Evolutionary conservation across 1,140 invertebrate species (phyloP).

Genomic region (Epicauta chinensis): DNA sequence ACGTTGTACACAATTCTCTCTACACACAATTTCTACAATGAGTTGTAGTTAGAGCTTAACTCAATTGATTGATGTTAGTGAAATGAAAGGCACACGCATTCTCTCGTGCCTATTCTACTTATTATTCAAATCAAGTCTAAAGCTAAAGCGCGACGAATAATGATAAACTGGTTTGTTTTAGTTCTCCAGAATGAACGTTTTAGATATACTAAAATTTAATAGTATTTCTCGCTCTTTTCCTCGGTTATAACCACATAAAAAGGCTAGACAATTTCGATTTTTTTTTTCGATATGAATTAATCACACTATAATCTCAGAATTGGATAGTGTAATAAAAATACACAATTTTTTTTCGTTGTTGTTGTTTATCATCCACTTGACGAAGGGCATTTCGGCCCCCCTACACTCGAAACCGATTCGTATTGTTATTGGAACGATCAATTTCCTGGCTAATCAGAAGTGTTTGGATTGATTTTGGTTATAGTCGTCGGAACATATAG

Average conservation of each 20-base stretch:
- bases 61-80: slow-evolving; percentile 16
- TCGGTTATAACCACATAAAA: too few species aligned
- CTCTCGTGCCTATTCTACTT: slow-evolving; percentile 15
- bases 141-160: slow-evolving; percentile 16
- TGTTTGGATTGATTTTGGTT: slow-evolving; percentile 16
- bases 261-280: too few species aligned
- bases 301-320: too few species aligned
- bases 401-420: not conserved
- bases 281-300: too few species aligned
- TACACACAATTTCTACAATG: slow-evolving; percentile 2
- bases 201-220: slow-evolving; percentile 13
- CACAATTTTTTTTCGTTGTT: too few species aligned
- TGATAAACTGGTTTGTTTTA: slow-evolving; percentile 16
- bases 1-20: too few species aligned
- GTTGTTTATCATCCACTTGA: too few species aligned
- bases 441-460: slow-evolving; percentile 16
- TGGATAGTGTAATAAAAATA: too few species aligned
- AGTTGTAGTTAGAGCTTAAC: slow-evolving; percentile 8
- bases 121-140: slow-evolving; percentile 14
- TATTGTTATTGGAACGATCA: slow-evolving; percentile 17
- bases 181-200: slow-evolving; percentile 9
- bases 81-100: slow-evolving; percentile 15
- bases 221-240: not conserved
- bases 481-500: slow-evolving; percentile 10
- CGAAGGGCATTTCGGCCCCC: too few species aligned